Evolutionary conservation across 2,888 invertebrate species (phyloP), one percentile per base, ranked within the genome.

Genomic region (Drosophila neonasuta): DNA sequence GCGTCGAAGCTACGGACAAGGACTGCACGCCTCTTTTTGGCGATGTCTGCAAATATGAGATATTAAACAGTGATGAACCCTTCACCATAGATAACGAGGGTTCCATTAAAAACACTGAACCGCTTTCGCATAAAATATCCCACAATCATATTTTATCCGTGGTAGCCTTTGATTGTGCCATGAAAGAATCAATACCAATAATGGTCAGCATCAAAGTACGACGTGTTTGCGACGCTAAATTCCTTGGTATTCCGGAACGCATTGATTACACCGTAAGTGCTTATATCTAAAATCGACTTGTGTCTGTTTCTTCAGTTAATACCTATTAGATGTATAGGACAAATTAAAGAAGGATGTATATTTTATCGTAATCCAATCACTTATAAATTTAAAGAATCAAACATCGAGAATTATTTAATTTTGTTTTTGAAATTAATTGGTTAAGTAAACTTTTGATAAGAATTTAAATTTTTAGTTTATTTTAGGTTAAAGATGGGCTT

Each of bases 31-130:
- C 97, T 44, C 76, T 96, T 63, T 98, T 95, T 90, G 97, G 97
- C 1, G 97, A 97, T 90, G 97, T 99, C 58, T 99, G 99, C 94
- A 97, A 97, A 91, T 99, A 99, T 92, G 97, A 99, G 91, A 97
- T 99, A 76, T 92, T 97, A 54, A 98, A 97, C 0, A 94, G 95
- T 70, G 97, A 97, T 80, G 96, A 96, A 78, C 97, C 97, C 0
- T 99, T 99, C 91, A 94, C 94, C 58, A 96, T 99, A 87, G 97
- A 97, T 90, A 96, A 96, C 89, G 97, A 97, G 89, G 99, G 97
- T 57, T 95, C 96, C n/a, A 96, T 99, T 78, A 94, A 96, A 78
- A 99, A 98, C 92, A 98, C 97, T 0, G 97, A 97, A 88, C 95
- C 97, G 0, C 92, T 99, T 88, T 97, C 98, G 86, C 98, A 97